Conservation (phyloP, 2,888 invertebrate genomes). For the Oscheius sp. region DNA sequence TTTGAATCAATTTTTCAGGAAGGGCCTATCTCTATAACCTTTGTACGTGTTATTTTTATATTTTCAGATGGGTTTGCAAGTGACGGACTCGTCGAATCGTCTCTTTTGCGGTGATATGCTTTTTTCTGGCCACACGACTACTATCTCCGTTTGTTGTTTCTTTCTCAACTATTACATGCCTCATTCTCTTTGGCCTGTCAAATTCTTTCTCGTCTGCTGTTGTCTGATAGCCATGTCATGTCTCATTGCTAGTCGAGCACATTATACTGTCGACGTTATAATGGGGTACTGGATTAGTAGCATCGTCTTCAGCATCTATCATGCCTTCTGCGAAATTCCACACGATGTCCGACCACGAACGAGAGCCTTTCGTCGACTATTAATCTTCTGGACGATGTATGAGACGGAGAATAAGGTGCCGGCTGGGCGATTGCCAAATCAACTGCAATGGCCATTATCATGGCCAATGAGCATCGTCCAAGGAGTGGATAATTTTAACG, state of each 20-base stretch:
- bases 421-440: conserved; percentile 20
- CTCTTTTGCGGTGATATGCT: conserved; percentile 27
- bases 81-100: conserved; percentile 4
- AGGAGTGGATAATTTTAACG: conserved; percentile 1
- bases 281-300: conserved; percentile 21
- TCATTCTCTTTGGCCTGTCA: conserved; percentile 18
- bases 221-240: conserved; percentile 28
- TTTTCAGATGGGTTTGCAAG: conserved; percentile 27
- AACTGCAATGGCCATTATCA: conserved; percentile 21
- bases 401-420: conserved; percentile 22
- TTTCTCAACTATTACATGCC: conserved; percentile 31
- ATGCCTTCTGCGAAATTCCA: conserved; percentile 20
- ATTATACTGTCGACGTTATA: conserved; percentile 27
- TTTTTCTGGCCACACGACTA: conserved; percentile 26
- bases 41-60: not conserved
- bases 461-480: conserved; percentile 7
- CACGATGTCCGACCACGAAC: not conserved
- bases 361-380: conserved; percentile 23
- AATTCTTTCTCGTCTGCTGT: not conserved
- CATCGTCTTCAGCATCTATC: conserved; percentile 18
- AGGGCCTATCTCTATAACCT: too few species aligned
- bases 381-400: conserved; percentile 29
- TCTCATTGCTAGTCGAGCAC: conserved; percentile 20
- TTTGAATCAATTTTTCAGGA: too few species aligned
- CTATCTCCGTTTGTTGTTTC: conserved; percentile 16